phyloP scores from a whole-genome alignment of 2,113 vertebrate genomes.

The Columba livia region DNA sequence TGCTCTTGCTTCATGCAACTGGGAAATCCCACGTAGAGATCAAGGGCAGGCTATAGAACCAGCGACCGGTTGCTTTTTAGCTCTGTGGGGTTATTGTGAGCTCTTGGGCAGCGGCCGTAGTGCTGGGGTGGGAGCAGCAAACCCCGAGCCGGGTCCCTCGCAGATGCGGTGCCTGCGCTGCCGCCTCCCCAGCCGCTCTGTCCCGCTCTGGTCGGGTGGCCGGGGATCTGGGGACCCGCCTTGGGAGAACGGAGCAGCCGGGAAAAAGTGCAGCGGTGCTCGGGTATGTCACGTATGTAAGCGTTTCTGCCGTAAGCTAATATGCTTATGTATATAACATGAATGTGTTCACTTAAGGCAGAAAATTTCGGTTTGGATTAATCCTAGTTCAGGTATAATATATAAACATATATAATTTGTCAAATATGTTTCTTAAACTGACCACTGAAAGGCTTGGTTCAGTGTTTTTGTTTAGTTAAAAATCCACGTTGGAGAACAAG shows the following conservation, averaged over 20 bases:
- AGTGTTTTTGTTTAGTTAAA: slow-evolving; percentile 34
- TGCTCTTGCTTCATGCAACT: neutral
- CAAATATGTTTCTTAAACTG: neutral
- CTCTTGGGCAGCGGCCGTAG: neutral
- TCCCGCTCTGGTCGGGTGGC: accelerated
- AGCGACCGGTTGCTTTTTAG: accelerated
- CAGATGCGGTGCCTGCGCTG: accelerated
- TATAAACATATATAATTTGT: neutral
- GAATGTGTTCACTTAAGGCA: neutral
- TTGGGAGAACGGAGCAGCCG: accelerated
- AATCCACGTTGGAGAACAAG: neutral
- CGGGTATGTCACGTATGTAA: neutral
- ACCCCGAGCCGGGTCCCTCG: accelerated
- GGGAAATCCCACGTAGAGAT: neutral
- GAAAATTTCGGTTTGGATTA: neutral
- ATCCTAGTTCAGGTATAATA: neutral
- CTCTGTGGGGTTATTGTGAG: accelerated
- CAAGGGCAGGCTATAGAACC: neutral
- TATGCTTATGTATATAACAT: neutral
- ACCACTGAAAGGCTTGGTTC: neutral
- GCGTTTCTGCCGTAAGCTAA: neutral
- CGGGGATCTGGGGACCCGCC: accelerated
- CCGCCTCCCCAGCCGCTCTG: accelerated
- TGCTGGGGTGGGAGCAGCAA: neutral
- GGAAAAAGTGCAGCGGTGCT: accelerated